A percentile compares a stretch with the other conserved stretches of the same genome.
Conservation (phyloP, 2,113 vertebrate species). For the Polypterus senegalus region DNA sequence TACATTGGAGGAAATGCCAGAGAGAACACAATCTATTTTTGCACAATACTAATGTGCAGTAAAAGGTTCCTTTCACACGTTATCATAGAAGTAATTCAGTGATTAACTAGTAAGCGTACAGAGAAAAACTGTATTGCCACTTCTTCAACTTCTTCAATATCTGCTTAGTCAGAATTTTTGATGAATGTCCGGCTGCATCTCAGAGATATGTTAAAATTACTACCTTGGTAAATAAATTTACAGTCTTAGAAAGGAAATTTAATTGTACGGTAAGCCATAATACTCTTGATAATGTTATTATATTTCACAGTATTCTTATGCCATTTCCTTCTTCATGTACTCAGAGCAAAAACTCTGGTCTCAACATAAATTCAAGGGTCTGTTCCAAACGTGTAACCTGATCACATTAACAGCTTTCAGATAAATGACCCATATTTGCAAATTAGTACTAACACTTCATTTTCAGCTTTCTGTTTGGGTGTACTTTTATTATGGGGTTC, state of each 20-base stretch:
- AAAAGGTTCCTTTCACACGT: conserved; percentile 5
- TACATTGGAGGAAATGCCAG: conserved; percentile 10
- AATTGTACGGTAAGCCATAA: conserved; percentile 3
- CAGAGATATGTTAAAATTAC: no score
- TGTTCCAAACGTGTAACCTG: conserved; percentile 2
- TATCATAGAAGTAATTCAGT: conserved; percentile 6
- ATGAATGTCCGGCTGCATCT: neutral
- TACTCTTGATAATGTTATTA: conserved; percentile 3
- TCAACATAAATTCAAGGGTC: no score
- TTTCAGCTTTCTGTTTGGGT: conserved; percentile 11
- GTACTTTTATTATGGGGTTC: conserved; percentile 1
- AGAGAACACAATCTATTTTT: conserved; percentile 8
- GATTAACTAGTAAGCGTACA: no score
- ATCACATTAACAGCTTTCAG: conserved; percentile 11
- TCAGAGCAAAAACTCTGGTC: no score
- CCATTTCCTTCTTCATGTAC: conserved; percentile 6
- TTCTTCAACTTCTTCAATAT: conserved; percentile 2
- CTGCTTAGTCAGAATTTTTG: conserved; percentile 2
- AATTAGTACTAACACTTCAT: conserved; percentile 6
- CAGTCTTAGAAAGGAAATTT: neutral
- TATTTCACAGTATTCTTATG: conserved; percentile 5
- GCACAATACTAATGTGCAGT: conserved; percentile 1
- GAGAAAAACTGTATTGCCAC: no score
- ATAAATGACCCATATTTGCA: conserved; percentile 2
- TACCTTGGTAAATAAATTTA: no score